Evolutionary conservation across 2,113 vertebrate species (phyloP).

Genomic region (Enhydra lutris): DNA sequence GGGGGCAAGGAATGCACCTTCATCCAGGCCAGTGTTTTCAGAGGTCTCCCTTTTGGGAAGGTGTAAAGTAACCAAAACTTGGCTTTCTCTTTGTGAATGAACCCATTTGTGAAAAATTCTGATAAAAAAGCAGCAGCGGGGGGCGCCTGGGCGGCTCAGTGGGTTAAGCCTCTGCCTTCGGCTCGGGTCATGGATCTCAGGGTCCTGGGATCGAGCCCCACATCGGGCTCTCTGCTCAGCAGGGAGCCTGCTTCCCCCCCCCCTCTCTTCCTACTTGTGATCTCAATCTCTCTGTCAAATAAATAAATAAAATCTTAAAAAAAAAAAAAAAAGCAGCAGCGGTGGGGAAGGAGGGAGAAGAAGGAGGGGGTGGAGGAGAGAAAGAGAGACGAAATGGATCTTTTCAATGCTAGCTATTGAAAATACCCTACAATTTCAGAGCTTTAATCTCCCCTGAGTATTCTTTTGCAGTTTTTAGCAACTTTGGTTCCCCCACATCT

Average conservation of each 20-base stretch:
- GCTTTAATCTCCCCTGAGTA: background rate
- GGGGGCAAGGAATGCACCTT: background rate
- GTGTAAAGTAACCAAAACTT: background rate
- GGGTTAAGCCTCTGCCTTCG: no score
- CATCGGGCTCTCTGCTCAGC: no score
- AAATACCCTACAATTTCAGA: background rate
- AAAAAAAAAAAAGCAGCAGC: background rate
- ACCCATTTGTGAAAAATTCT: constrained; percentile 34
- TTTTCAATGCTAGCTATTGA: background rate
- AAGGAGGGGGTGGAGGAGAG: background rate
- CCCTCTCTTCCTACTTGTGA: no score
- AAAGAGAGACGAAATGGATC: background rate
- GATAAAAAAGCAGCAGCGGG: background rate
- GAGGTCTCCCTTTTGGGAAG: constrained; percentile 10
- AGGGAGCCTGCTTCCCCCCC: no score
- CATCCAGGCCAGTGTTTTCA: background rate
- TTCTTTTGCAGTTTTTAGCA: background rate
- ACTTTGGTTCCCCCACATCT: background rate
- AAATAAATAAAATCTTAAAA: no score
- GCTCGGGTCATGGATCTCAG: no score
- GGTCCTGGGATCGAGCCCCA: no score
- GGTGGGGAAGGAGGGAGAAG: background rate
- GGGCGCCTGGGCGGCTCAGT: no score
- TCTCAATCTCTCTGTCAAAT: no score
- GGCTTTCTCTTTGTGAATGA: constrained; percentile 40